Conservation (phyloP, 64 coral and sea anemone genomes). For the Trachythela sp. region DNA sequence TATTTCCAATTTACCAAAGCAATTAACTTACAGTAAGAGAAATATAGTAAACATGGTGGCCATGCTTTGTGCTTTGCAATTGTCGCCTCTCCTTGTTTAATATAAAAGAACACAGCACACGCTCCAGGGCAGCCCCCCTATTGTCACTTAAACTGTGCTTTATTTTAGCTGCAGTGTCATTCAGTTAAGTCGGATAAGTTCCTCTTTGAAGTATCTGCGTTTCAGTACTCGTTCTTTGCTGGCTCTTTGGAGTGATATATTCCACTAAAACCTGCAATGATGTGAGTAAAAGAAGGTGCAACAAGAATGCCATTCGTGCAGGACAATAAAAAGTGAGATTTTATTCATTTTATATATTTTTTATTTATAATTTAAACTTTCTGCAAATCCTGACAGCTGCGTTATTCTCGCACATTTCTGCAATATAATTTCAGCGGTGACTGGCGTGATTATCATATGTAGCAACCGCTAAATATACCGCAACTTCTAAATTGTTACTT, state of each 20-base stretch:
- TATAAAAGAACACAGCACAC: neutral
- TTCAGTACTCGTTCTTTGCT: neutral
- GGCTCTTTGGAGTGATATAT: neutral
- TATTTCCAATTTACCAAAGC: neutral
- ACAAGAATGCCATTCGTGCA: neutral
- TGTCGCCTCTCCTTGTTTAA: neutral
- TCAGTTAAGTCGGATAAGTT: neutral
- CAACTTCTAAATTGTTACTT: too few relatives aligned
- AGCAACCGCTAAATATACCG: too few relatives aligned
- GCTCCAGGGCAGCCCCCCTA: neutral
- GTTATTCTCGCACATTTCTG: neutral
- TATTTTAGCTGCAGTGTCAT: neutral
- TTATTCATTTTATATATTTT: neutral
- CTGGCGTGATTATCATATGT: neutral
- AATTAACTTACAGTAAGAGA: neutral
- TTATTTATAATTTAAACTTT: neutral
- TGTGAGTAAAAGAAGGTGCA: neutral
- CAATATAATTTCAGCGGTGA: neutral
- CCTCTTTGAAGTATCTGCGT: neutral
- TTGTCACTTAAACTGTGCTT: neutral
- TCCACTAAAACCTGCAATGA: neutral
- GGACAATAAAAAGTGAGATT: neutral
- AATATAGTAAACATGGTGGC: neutral
- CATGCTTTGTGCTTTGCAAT: neutral
- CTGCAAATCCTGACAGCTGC: neutral